Conservation (phyloP, 2,888 invertebrate genomes). For the Gasteruption jaculator region DNA sequence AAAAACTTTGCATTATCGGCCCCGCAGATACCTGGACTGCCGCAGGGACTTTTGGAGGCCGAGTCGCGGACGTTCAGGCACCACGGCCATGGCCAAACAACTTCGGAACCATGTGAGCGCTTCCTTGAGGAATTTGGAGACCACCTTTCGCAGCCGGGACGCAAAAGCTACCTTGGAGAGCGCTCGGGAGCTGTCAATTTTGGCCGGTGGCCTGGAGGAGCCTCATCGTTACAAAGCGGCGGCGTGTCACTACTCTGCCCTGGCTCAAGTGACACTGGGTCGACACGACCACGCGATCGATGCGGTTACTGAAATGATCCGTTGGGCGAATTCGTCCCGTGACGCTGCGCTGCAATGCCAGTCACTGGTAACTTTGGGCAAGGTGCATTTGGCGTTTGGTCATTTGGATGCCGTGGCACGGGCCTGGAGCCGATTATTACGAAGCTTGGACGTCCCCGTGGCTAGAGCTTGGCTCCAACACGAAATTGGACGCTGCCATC, state of each 20-base stretch:
- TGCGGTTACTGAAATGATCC: slow-evolving; percentile 31
- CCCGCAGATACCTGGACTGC: slow-evolving; percentile 34
- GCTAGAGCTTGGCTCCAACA: slow-evolving; percentile 28
- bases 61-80: neutral
- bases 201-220: slow-evolving; percentile 24
- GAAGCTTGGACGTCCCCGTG: slow-evolving; percentile 20
- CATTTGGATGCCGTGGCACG: slow-evolving; percentile 35
- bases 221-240: slow-evolving; percentile 27
- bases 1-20: too few species aligned
- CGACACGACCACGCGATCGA: slow-evolving; percentile 40
- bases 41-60: slow-evolving; percentile 25
- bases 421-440: slow-evolving; percentile 34
- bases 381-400: slow-evolving; percentile 39
- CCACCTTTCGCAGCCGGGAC: slow-evolving; percentile 28
- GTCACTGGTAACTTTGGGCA: slow-evolving; percentile 36
- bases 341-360: slow-evolving; percentile 24
- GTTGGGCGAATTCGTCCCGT: slow-evolving; percentile 26
- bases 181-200: slow-evolving; percentile 28
- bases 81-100: slow-evolving; percentile 21
- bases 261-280: slow-evolving; percentile 30
- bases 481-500: slow-evolving; percentile 34
- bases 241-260: slow-evolving; percentile 32
- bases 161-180: slow-evolving; percentile 23
- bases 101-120: slow-evolving; percentile 22
- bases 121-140: slow-evolving; percentile 27